Evolutionary conservation across 2,113 vertebrate genomes (phyloP).

Genomic region (Eidolon helvum): DNA sequence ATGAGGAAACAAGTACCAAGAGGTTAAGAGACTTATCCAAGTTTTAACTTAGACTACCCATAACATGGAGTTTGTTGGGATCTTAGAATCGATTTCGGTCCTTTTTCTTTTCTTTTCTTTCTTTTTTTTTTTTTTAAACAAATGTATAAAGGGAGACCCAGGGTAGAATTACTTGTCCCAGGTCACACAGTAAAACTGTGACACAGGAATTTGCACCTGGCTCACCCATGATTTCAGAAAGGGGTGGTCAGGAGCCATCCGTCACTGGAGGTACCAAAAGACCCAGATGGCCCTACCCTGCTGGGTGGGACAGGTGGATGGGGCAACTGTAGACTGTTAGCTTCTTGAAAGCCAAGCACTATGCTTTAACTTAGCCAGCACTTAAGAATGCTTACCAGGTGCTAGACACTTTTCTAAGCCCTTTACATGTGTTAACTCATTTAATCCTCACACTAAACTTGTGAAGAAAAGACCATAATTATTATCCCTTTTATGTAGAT

Average conservation of each 20-base stretch:
- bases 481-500: not conserved
- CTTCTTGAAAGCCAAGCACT: not conserved
- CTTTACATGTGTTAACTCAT: not conserved
- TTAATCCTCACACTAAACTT: not conserved
- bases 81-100: not conserved
- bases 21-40: not conserved
- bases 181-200: not conserved
- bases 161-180: not conserved
- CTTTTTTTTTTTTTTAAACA: not conserved
- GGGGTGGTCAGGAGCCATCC: not conserved
- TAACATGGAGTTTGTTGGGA: not conserved
- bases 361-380: not conserved
- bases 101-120: not conserved
- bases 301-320: not conserved
- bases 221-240: not conserved
- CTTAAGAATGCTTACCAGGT: not conserved
- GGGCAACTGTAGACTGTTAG: not conserved
- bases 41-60: not conserved
- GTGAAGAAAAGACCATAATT: not conserved
- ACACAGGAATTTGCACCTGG: not conserved
- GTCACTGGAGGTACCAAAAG: not conserved
- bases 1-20: not conserved
- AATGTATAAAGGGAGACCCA: not conserved
- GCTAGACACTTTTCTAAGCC: not conserved
- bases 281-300: not conserved